phyloP scores from a whole-genome alignment of 2,797 vertebrate species.

The Leptodactylus fallax region DNA sequence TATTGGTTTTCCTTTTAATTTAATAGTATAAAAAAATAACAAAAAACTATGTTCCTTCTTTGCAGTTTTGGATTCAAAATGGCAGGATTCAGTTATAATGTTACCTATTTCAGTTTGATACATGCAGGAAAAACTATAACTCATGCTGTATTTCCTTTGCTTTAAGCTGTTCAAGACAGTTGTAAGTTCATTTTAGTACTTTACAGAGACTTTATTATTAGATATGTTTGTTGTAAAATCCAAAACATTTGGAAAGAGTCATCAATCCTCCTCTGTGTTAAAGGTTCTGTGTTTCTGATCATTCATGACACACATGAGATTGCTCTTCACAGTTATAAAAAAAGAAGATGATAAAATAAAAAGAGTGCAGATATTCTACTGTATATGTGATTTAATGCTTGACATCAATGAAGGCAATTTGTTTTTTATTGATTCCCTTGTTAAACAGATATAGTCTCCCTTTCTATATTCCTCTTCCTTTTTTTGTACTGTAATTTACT shows the following conservation, averaged over 20 bases:
- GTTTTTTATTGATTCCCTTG: conserved; percentile 72
- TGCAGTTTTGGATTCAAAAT: no score
- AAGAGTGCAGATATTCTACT: conserved; percentile 54
- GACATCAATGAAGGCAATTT: conserved; percentile 63
- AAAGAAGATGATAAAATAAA: conserved; percentile 56
- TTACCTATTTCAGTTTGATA: no score
- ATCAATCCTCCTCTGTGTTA: conserved; percentile 33
- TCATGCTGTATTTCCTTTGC: background rate
- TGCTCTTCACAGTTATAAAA: conserved; percentile 31
- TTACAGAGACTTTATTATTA: conserved; percentile 22
- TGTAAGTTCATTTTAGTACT: background rate
- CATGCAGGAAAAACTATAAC: background rate
- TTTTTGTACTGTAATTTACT: conserved; percentile 69
- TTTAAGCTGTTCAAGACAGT: background rate
- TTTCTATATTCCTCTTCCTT: conserved; percentile 63
- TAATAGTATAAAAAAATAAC: no score
- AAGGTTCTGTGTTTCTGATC: conserved; percentile 33
- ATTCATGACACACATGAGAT: conserved; percentile 55
- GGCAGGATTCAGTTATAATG: no score
- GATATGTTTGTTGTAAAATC: conserved; percentile 23
- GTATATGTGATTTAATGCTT: conserved; percentile 61
- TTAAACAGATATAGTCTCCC: conserved; percentile 69
- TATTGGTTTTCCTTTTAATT: no score
- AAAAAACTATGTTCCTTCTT: no score
- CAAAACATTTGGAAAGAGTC: conserved; percentile 13